Base-by-base conservation (phyloP, 2,797 vertebrate species). In the Propithecus deckenii region DNA sequence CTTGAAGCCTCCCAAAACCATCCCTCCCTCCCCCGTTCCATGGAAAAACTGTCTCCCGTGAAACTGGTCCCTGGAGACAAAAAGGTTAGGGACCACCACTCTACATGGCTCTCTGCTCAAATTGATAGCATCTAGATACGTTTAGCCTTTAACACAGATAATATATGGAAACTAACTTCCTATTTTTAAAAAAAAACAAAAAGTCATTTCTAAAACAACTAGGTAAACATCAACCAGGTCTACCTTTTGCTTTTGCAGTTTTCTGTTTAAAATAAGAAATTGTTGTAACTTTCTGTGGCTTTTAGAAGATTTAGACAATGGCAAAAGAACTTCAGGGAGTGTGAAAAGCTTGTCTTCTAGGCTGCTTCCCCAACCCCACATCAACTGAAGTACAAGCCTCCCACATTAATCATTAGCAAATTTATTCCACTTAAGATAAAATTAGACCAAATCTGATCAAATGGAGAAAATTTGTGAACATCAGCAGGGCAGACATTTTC, bases 251-350 rank as follows among this genome's bases (percentile, higher is more conserved):
- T 83, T 92, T 35, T 86, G 48, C 41, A 80, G 32, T 93, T 89
- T 76, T 61, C 80, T 3, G 14, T n/a, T 81, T 90, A 90, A 80
- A 22, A 75, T 23, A 52, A 85, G 32, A 38, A 94, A 23, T 28
- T 57, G 25, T 71, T 84, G 79, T 35, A 86, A 74, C 30, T 67
- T 96, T 87, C 67, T 89, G 91, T 67, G 74, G 83, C 30, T 96
- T 95, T 96, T 71, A 75, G 35, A 94, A 84, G 69, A 89, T 30
- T 86, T 92, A 89, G 63, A 94, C 94, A 65, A 92, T 46, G 94
- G 59, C 83, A 89, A 94, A 84, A 92, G 25, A 93, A 79, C 52
- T 69, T 95, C 61, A 52, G 5, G 28, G 69, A 91, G 72, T 65
- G 17, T 67, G 57, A 22, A 86, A 46, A 84, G 46, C 15, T 65